A percentile compares a stretch with the other conserved stretches of the same genome.
Evolutionary conservation across 1,140 invertebrate genomes (phyloP).

Genomic region (Trissolcus basalis): DNA sequence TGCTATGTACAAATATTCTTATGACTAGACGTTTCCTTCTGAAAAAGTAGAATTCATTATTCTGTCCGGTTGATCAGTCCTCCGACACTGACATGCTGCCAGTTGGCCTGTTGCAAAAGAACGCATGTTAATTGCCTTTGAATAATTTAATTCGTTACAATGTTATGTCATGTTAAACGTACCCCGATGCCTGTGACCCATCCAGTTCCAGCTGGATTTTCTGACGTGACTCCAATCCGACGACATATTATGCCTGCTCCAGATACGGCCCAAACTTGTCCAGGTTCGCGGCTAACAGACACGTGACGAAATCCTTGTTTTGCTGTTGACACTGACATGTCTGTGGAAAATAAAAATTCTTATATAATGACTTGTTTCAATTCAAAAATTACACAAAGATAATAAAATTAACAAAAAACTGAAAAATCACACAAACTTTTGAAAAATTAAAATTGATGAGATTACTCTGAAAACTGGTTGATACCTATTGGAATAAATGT

Average conservation of each 20-base stretch:
- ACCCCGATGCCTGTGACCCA: constrained; percentile 86
- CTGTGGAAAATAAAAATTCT: constrained; percentile 47
- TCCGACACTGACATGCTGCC: constrained; percentile 71
- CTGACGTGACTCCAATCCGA: constrained; percentile 82
- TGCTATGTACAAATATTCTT: constrained; percentile 1
- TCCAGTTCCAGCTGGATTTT: constrained; percentile 83
- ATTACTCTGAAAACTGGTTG: background rate
- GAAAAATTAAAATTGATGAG: background rate
- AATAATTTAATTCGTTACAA: constrained; percentile 7
- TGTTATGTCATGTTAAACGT: constrained; percentile 60
- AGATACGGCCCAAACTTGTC: constrained; percentile 85
- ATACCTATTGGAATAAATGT: background rate
- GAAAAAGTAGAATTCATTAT: background rate
- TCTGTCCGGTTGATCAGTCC: constrained; percentile 60
- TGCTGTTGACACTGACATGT: constrained; percentile 67
- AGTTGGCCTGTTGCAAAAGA: constrained; percentile 69
- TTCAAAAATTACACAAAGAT: background rate
- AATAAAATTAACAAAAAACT: no score
- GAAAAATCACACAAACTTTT: no score
- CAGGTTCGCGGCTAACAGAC: constrained; percentile 77
- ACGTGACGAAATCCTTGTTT: constrained; percentile 81
- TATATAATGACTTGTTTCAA: background rate
- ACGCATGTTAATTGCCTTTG: constrained; percentile 6
- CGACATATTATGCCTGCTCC: constrained; percentile 83
- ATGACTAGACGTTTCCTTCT: constrained; percentile 22